A percentile compares a stretch with the other conserved stretches of the same genome.
Evolutionary conservation across 1,140 invertebrate genomes (phyloP).

Genomic region (Lycorma delicatula): DNA sequence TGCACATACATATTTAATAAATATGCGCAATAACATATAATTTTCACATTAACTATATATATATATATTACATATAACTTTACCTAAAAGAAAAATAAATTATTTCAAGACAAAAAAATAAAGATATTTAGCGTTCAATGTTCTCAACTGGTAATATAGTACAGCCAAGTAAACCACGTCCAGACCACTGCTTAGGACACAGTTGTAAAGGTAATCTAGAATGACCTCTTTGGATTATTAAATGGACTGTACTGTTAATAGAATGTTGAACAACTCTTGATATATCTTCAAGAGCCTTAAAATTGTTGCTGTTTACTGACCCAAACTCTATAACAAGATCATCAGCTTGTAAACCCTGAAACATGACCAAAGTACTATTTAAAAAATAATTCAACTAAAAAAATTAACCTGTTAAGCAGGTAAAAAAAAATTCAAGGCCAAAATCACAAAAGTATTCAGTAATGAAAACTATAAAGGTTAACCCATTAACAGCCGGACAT

Average conservation of each 20-base stretch:
- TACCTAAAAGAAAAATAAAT: no score
- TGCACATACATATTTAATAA: no score
- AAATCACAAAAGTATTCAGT: no score
- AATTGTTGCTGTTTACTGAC: background rate
- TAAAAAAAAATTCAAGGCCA: no score
- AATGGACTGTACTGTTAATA: background rate
- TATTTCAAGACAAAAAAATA: no score
- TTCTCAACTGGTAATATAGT: background rate
- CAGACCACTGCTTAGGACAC: background rate
- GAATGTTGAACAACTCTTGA: background rate
- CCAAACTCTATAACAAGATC: background rate
- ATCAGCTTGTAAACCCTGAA: background rate
- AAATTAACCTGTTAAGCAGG: no score
- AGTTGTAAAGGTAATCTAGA: background rate
- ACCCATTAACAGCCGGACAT: no score
- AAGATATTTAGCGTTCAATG: conserved; percentile 3
- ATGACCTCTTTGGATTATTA: background rate
- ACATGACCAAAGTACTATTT: background rate
- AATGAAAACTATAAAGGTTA: no score
- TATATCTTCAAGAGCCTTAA: background rate
- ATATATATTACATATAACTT: no score
- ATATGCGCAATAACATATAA: no score
- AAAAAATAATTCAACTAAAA: no score
- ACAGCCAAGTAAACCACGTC: background rate
- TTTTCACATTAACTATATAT: no score